Percentiles rank a stretch among this genome's conserved stretches.
Evolutionary conservation across 2,113 vertebrate species (phyloP).

Genomic region (Pachycephala philippinensis): DNA sequence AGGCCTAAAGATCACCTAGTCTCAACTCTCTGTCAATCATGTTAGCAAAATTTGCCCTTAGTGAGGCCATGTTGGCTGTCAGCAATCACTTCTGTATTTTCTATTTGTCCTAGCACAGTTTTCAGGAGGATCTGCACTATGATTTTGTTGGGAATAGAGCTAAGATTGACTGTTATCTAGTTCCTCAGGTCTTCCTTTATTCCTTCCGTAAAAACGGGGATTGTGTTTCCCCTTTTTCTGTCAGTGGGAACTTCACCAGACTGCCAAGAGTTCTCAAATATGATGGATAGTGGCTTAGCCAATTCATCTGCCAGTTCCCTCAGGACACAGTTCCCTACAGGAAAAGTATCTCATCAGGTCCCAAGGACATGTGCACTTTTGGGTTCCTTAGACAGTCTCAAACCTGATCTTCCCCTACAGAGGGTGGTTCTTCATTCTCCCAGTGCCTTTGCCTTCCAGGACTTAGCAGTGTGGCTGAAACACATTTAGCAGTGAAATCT

Average conservation of each 20-base stretch:
- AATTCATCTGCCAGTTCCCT: neutral
- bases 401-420: neutral
- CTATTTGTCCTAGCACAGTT: neutral
- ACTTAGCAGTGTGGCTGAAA: neutral
- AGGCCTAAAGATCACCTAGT: neutral
- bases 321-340: neutral
- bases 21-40: neutral
- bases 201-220: neutral
- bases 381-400: neutral
- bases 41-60: neutral
- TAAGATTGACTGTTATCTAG: neutral
- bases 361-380: neutral
- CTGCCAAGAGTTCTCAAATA: neutral
- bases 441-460: neutral
- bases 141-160: neutral
- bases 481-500: neutral
- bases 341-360: neutral
- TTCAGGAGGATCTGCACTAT: neutral
- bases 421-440: neutral
- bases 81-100: neutral
- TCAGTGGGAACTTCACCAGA: neutral
- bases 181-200: neutral
- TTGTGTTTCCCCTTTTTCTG: neutral
- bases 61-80: neutral
- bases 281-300: neutral